Evolutionary conservation across 2,888 invertebrate species (phyloP).

Genomic region (Calephelis perditalis): DNA sequence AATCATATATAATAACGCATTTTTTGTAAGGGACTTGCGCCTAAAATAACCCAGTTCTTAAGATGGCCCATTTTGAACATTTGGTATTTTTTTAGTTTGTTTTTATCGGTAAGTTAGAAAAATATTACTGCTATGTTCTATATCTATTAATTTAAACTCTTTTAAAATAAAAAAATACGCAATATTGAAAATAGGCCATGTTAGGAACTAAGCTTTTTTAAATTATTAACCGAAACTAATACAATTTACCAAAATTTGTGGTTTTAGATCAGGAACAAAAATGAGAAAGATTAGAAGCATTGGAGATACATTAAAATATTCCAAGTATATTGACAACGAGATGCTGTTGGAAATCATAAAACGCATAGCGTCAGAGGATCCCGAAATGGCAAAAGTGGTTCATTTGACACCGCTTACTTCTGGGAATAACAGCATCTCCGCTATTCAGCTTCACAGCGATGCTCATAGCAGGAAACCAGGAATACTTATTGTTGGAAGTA

Average conservation of each 20-base stretch:
- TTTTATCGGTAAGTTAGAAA: too few species aligned
- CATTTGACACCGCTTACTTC: slow-evolving; percentile 44
- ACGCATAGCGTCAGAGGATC: slow-evolving; percentile 40
- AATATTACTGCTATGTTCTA: too few species aligned
- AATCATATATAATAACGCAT: too few species aligned
- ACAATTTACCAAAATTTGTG: neutral
- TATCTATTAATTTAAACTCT: too few species aligned
- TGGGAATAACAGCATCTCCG: slow-evolving; percentile 51
- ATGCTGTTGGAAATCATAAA: slow-evolving; percentile 34
- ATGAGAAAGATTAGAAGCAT: slow-evolving; percentile 45
- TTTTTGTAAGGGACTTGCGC: too few species aligned
- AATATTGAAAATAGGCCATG: too few species aligned
- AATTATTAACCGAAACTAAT: too few species aligned
- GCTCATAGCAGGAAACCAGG: slow-evolving; percentile 57
- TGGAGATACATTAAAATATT: slow-evolving; percentile 35
- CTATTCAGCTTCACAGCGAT: slow-evolving; percentile 62
- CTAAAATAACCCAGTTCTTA: too few species aligned
- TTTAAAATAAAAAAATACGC: too few species aligned
- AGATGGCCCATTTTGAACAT: too few species aligned
- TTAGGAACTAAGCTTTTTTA: too few species aligned
- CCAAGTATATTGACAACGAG: slow-evolving; percentile 43
- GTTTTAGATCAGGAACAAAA: slow-evolving; percentile 58
- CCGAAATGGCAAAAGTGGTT: slow-evolving; percentile 45
- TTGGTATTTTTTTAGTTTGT: too few species aligned
- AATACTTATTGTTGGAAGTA: slow-evolving; percentile 62